Base-by-base conservation (phyloP, 1,140 invertebrate species). In the Berghia stephanieae region DNA sequence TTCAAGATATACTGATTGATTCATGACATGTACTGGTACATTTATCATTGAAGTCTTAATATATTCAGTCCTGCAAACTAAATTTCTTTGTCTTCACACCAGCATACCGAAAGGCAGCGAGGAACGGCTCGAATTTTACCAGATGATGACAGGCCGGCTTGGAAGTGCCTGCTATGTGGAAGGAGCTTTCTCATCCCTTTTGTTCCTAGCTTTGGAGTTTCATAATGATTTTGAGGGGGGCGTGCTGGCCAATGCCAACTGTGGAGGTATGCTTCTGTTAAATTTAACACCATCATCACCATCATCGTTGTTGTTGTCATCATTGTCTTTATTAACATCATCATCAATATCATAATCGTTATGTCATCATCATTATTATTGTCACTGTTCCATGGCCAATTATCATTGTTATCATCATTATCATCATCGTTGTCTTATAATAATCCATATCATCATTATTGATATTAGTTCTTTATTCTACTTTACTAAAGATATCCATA, bases 121-220 rank as follows among this genome's bases (percentile, higher is more conserved):
- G 49, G 69, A 80, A 34, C 72, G 80, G 38, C 75, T 87, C 16
- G 16, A 69, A 13, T 36, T 70, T 1, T 83, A 83, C 73, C 86
- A 87, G 75, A 42, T 21, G 38, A 81, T 79, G 5, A 82, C 80
- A 2, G 66, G 69, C 3, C 76, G 46, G 13, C 72, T 87, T n/a
- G 86, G 86, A 0, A 82, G 81, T n/a, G 83, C 86, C 0, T 87
- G 86, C 76, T 87, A 86, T 76, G 82, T 87, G 38, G 82, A 87
- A 36, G 86, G 86, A 10, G 83, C 86, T 55, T 69, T 87, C 43
- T 84, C 79, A 43, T 84, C 84, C 8, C 69, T 87, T 75, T 67
- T 87, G 18, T 84, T 84, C 63, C 75, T 86, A 13, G 85, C 85
- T 1, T 74, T 84, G 27, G 81, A 83, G 57, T 87, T 84, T 68